phyloP scores from a whole-genome alignment of 2,113 vertebrate genomes.

The human region GRCh38 chr2:48150001-48150500 shows the following conservation, averaged over 20 bases:
- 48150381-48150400: neutral
- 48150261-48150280: neutral
- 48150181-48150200: neutral
- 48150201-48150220: neutral
- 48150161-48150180: neutral
- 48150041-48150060: neutral
- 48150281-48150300: neutral
- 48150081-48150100: neutral
- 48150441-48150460: neutral
- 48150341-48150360: neutral
- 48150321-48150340: neutral
- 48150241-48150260: neutral
- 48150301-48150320: neutral
- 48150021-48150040: neutral
- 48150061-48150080: neutral
- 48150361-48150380: neutral
- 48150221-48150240: slow-evolving; percentile 16
- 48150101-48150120: neutral
- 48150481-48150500: slow-evolving; percentile 3
- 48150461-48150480: slow-evolving; percentile 31
- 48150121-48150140: neutral
- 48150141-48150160: neutral
- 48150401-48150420: neutral
- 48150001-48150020: neutral
- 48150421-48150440: slow-evolving; percentile 40